phyloP scores from a whole-genome alignment of 2,113 vertebrate genomes.

The Microtus ochrogaster region DNA sequence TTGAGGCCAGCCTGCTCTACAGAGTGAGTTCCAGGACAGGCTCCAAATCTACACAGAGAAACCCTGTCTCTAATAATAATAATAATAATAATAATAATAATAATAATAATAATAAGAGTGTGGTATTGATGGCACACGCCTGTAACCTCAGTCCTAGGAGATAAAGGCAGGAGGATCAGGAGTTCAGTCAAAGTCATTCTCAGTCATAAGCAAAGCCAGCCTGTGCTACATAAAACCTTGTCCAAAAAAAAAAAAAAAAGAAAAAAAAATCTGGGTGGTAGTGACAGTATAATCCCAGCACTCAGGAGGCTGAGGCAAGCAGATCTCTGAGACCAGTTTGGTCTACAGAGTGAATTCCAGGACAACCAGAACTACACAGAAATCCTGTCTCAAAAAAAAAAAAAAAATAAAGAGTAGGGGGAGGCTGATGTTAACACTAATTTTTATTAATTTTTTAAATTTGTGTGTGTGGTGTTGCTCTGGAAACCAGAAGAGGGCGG shows the following conservation, averaged over 20 bases:
- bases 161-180: too few relatives aligned
- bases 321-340: neutral
- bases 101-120: neutral
- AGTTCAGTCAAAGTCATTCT: too few relatives aligned
- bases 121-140: neutral
- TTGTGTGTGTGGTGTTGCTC: neutral
- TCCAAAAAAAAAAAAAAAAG: neutral
- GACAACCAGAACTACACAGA: neutral
- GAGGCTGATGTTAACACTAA: neutral
- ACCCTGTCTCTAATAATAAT: too few relatives aligned
- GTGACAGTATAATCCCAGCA: neutral
- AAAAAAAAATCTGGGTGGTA: neutral
- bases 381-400: neutral
- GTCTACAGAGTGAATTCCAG: neutral
- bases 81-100: too few relatives aligned
- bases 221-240: too few relatives aligned
- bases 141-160: neutral
- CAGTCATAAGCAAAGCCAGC: too few relatives aligned
- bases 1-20: too few relatives aligned
- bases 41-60: too few relatives aligned
- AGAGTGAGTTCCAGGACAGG: too few relatives aligned
- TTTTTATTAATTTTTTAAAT: neutral
- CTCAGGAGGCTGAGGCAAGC: too few relatives aligned
- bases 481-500: neutral
- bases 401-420: neutral